phyloP scores from a whole-genome alignment of 1,140 invertebrate species.

The Parapsyche elsis region DNA sequence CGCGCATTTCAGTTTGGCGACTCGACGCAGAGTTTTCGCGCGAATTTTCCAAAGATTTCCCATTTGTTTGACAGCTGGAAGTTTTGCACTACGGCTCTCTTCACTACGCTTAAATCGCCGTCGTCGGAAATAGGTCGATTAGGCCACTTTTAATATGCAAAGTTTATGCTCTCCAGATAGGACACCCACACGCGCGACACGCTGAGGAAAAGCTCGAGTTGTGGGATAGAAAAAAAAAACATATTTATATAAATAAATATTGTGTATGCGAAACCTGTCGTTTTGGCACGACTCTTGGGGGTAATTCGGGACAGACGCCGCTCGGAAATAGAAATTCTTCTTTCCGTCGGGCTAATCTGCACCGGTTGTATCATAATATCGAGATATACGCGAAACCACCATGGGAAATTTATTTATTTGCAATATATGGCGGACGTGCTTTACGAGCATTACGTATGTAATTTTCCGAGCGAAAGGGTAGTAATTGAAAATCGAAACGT shows the following conservation, averaged over 20 bases:
- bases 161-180: constrained; percentile 32
- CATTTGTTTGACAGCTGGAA: background rate
- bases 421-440: background rate
- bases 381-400: background rate
- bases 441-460: too few species aligned
- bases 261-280: constrained; percentile 37
- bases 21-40: too few species aligned
- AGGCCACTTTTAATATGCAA: constrained; percentile 8
- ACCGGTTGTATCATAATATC: background rate
- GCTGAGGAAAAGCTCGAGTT: constrained; percentile 11
- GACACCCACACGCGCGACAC: constrained; percentile 3
- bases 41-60: background rate
- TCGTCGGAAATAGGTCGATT: constrained; percentile 32
- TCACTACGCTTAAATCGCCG: background rate
- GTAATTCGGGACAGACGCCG: constrained; percentile 38
- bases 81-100: background rate
- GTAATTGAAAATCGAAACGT: too few species aligned
- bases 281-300: constrained; percentile 37
- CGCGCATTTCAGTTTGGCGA: too few species aligned
- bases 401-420: constrained; percentile 19
- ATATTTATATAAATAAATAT: constrained; percentile 14
- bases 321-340: constrained; percentile 41
- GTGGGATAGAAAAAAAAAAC: background rate
- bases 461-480: too few species aligned
- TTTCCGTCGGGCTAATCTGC: constrained; percentile 11